Percentiles rank a stretch among this genome's conserved stretches.
These are phyloP conservation scores for Saguinus imperator DNA, from an alignment of 2,113 vertebrate genomes.

Conservation along the genomic window DNA sequence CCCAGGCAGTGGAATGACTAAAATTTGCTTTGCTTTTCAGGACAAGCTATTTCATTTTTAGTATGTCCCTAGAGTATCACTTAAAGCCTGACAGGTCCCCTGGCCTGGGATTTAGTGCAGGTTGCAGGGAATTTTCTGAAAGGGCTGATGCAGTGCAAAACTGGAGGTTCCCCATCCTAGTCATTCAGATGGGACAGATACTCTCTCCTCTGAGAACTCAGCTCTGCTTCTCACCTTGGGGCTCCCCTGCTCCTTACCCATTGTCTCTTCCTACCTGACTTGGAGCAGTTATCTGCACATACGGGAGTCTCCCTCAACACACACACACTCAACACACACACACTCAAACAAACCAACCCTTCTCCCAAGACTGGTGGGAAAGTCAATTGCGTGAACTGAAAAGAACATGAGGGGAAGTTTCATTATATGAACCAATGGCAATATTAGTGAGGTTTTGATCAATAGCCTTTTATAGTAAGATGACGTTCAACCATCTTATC, in stretches of 20 bases:
- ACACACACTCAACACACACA: not conserved
- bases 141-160: not conserved
- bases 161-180: not conserved
- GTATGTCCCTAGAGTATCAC: not conserved
- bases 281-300: not conserved
- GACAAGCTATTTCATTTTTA: slow-evolving; percentile 13
- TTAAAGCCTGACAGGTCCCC: not conserved
- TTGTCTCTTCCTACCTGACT: not conserved
- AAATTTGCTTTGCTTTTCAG: not conserved
- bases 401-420: not conserved
- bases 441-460: not conserved
- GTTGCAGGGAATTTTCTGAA: not conserved
- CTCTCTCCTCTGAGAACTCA: not conserved
- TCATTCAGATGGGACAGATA: not conserved
- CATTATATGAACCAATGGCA: not conserved
- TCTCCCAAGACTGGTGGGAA: not conserved
- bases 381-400: not conserved
- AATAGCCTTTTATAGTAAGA: not conserved
- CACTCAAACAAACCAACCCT: not conserved
- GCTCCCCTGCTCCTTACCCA: not conserved
- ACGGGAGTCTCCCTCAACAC: fast-evolving
- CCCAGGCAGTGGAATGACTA: not conserved
- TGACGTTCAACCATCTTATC: not conserved
- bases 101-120: not conserved
- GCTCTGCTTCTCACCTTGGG: not conserved